These are phyloP conservation scores for Cheilinus undulatus DNA, from an alignment of 2,113 vertebrate genomes.

Conservation along the genomic window DNA sequence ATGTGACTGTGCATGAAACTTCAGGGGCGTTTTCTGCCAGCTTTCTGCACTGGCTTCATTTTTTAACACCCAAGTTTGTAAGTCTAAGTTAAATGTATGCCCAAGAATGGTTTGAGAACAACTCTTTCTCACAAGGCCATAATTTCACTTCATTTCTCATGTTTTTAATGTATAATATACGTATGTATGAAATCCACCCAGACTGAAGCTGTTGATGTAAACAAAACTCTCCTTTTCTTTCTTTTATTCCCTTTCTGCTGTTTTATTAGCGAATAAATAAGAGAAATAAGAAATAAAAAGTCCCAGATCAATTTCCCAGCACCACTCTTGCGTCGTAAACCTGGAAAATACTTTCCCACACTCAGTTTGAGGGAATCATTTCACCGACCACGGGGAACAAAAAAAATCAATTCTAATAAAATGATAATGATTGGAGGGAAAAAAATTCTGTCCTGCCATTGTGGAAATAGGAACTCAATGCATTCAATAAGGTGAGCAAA, in stretches of 20 bases:
- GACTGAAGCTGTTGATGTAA: not conserved
- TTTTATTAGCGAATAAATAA: slow-evolving; percentile 18
- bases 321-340: slow-evolving; percentile 19
- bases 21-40: too few species aligned
- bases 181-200: slow-evolving; percentile 9
- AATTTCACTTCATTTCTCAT: slow-evolving; percentile 5
- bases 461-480: slow-evolving; percentile 44
- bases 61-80: too few species aligned
- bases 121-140: not conserved
- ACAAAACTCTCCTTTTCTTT: slow-evolving; percentile 8
- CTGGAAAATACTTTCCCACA: slow-evolving; percentile 20
- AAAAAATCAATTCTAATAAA: slow-evolving; percentile 51
- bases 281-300: not conserved
- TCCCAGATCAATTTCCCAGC: slow-evolving; percentile 1
- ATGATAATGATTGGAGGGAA: slow-evolving; percentile 47
- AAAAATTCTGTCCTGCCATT: slow-evolving; percentile 28
- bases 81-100: not conserved
- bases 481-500: slow-evolving; percentile 40
- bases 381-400: slow-evolving; percentile 23
- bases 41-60: too few species aligned
- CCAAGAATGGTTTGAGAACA: not conserved
- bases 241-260: slow-evolving; percentile 2
- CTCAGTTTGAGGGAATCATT: slow-evolving; percentile 22
- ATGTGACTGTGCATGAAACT: too few species aligned
- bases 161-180: not conserved